Base-by-base conservation (phyloP, 1,140 invertebrate genomes). In the Drosophila punjabiensis region DNA sequence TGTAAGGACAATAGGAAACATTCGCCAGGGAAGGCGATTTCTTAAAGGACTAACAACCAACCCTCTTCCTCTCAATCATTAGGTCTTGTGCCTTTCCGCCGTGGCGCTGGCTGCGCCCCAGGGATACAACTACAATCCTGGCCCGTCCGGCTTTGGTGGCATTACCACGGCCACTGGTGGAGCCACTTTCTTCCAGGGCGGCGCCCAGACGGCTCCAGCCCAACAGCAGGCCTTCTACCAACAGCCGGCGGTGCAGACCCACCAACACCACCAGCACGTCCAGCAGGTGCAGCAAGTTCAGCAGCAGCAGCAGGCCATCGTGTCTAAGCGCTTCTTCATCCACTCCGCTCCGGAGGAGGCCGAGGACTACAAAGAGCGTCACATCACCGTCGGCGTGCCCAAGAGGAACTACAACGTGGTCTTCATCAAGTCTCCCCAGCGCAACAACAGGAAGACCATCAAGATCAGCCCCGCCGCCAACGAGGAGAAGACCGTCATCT, bases 341-440 rank as follows among this genome's bases (percentile, higher is more conserved):
- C 92, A 93, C 71, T 92, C 92, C 14, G 92, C 92, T 0, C 92
- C 92, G 16, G 92, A 93, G 78, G 92, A 93, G 63, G 66, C 58
- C 3, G 92, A 93, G 39, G 92, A 93, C 11, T 85, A 89, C 62
- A 88, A 91, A 60, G 91, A 93, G 68, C 95, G 90, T 67, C 92
- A 90, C 62, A 90, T 92, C 28, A 93, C 92, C 14, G 82, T 93
- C 6, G 90, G 92, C 28, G 94, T 95, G 20, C 94, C 96, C 81
- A 96, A 96, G 93, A 97, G 97, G 82, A 96, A 97, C 93, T 97
- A 97, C 94, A 97, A 97, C 91, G 97, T 97, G 82, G 97, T 98
- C 89, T 97, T 97, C 95, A 97, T 97, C 92, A 97, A 97, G 95
- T 96, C 97, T 32, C 96, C 97, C 48, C 95, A 95, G 64, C 94